These are phyloP conservation scores for Aplysina aerophoba DNA, from an alignment of 37 sponge, comb jelly and placozoan species.

Conservation along the genomic window DNA sequence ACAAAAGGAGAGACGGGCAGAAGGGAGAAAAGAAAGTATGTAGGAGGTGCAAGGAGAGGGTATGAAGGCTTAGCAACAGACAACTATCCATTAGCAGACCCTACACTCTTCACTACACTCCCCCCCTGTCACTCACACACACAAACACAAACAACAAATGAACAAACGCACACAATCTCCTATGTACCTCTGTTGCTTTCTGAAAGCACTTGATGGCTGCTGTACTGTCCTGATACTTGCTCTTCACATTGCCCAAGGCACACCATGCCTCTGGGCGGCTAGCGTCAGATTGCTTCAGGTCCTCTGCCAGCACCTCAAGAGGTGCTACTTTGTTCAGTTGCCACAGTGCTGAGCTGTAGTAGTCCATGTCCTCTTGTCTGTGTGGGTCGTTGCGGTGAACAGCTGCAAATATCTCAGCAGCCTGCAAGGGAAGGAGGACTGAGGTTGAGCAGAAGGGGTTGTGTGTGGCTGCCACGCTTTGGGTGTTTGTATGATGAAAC, in stretches of 20 bases:
- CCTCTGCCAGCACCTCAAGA: slow-evolving; percentile 75
- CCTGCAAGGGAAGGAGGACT: slow-evolving; percentile 47
- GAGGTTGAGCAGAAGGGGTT: no score
- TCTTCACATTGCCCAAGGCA: slow-evolving; percentile 85
- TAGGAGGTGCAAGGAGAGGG: no score
- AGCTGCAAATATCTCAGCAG: slow-evolving; percentile 51
- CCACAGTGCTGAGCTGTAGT: slow-evolving; percentile 87
- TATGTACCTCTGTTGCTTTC: slow-evolving; percentile 74
- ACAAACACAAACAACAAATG: no score
- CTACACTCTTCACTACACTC: no score
- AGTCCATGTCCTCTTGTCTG: slow-evolving; percentile 83
- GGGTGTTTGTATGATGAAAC: not conserved
- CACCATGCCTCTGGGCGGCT: slow-evolving; percentile 73
- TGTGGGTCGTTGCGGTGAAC: slow-evolving; percentile 73
- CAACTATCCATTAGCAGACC: no score
- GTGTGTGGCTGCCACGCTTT: no score
- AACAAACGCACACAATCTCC: no score
- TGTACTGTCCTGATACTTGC: slow-evolving; percentile 79
- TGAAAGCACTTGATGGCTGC: slow-evolving; percentile 86
- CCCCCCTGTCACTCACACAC: no score
- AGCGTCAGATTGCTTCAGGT: slow-evolving; percentile 58
- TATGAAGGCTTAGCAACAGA: no score
- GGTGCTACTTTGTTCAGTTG: slow-evolving; percentile 78
- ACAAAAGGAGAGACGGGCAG: no score
- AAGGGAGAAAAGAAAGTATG: no score